Evolutionary conservation across 2,797 vertebrate genomes (phyloP).

Genomic region (Xenentodon cancila): DNA sequence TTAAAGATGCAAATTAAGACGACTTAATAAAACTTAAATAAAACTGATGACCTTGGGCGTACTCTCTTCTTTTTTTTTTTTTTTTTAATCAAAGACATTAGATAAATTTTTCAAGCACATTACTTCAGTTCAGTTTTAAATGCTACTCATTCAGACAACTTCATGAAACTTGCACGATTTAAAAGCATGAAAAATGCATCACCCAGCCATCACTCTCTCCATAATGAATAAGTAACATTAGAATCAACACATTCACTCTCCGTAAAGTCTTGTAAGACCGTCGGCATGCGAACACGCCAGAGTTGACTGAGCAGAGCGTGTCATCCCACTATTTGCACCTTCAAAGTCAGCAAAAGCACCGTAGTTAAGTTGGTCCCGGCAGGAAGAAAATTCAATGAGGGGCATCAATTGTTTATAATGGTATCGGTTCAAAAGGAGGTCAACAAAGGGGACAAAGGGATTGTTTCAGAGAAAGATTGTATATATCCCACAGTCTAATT

Average conservation of each 20-base stretch:
- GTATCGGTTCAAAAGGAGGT: conserved; percentile 46
- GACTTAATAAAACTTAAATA: conserved; percentile 53
- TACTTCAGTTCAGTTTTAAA: conserved; percentile 78
- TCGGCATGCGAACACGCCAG: conserved; percentile 5
- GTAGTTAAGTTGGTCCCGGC: conserved; percentile 17
- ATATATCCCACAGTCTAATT: conserved; percentile 4
- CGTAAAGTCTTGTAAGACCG: conserved; percentile 43
- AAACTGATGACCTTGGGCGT: conserved; percentile 71
- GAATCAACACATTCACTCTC: conserved; percentile 74
- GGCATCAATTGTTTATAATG: conserved; percentile 38
- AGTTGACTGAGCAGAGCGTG: conserved; percentile 57
- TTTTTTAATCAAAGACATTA: conserved; percentile 74
- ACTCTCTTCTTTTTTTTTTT: conserved; percentile 49
- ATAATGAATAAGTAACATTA: conserved; percentile 82
- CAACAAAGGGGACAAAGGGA: conserved; percentile 17
- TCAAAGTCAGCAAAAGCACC: conserved; percentile 58
- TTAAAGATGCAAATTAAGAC: conserved; percentile 29
- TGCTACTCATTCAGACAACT: conserved; percentile 84
- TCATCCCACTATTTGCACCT: conserved; percentile 36
- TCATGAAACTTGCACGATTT: conserved; percentile 84
- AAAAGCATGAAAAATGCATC: conserved; percentile 78
- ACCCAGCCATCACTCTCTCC: conserved; percentile 72
- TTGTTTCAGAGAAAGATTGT: conserved; percentile 16
- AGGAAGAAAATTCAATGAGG: conserved; percentile 29
- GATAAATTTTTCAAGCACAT: conserved; percentile 82